A percentile compares a stretch with the other conserved stretches of the same genome.
These are phyloP conservation scores for Terebella lapidaria DNA, from an alignment of 2,888 invertebrate species.

Conservation along the genomic window DNA sequence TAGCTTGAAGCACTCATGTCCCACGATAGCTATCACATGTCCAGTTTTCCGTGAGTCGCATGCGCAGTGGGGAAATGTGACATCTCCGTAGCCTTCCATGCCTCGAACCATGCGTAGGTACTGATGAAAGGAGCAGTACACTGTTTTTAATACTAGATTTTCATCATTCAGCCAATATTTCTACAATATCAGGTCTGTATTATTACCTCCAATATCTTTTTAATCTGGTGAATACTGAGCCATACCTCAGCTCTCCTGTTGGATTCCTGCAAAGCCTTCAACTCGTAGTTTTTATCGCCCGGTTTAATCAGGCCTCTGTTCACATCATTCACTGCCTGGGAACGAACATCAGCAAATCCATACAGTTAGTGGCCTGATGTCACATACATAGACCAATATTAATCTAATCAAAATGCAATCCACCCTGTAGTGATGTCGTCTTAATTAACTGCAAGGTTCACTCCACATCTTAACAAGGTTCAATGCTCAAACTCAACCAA, in stretches of 20 bases:
- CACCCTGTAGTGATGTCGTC: too few species aligned
- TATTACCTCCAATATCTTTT: too few species aligned
- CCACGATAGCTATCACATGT: conserved; percentile 73
- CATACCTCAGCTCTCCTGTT: conserved; percentile 72
- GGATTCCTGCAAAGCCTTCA: conserved; percentile 90
- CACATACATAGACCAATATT: not conserved
- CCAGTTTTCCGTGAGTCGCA: conserved; percentile 83
- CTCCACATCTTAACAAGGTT: too few species aligned
- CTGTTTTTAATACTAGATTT: too few species aligned
- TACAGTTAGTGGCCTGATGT: not conserved
- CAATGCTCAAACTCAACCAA: too few species aligned
- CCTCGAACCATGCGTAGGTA: conserved; percentile 58
- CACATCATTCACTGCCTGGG: conserved; percentile 92
- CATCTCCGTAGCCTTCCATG: conserved; percentile 86
- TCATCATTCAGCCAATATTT: too few species aligned
- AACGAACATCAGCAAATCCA: conserved; percentile 48
- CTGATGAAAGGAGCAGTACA: conserved; percentile 33
- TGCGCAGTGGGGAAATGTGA: conserved; percentile 89
- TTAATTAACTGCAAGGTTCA: too few species aligned
- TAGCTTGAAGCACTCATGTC: conserved; percentile 65
- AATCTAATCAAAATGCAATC: not conserved
- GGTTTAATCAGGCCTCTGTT: conserved; percentile 87
- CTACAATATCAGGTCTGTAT: too few species aligned
- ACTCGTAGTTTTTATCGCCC: conserved; percentile 86
- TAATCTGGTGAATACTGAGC: too few species aligned